Base-by-base conservation (phyloP, 1,140 invertebrate genomes). In the Lordiphosa stackelbergi region DNA sequence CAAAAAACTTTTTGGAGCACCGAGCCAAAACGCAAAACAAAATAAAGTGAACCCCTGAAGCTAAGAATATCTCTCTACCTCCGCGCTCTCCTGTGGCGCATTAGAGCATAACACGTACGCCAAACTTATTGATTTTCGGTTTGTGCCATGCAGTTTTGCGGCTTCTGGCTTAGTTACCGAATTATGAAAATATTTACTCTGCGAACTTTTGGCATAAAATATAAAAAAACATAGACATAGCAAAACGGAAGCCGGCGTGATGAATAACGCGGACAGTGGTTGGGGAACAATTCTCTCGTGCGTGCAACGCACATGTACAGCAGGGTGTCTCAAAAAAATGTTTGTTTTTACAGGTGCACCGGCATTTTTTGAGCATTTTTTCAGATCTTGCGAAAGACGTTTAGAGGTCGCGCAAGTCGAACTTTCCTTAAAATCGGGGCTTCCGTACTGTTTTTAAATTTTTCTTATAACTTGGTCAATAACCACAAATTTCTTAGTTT, bases 121-220 rank as follows among this genome's bases (percentile, higher is more conserved):
- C 72, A 69, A 83, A 77, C 68, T 77, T 83, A 81, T 81, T 83
- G 77, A 83, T 81, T 81, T 83, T 75, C 12, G 28, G 41, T 48
- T 54, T 68, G 41, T 36, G 65, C 47, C 70, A 63, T 79, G 71
- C 75, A 83, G 63, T 75, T 70, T 79, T 70, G 71, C 53, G 59
- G 71, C 71, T 75, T 72, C 64, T 75, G 77, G 79, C 66, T 72
- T 81, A 77, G 77, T 81, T 81, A 77, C 63, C 72, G 68, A 81
- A 81, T 81, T 81, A 81, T 81, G 77, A 83, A 81, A 81, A 81
- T 81, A 81, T 81, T 81, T 81, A 63, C 77, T 49, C 52, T 71
- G 63, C 49, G 7, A 7, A 31, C 28, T 31, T 31, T 31, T 8
- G 28, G 28, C 28, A 31, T 8, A 31, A 31, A 31, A 31, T 1